Conservation (phyloP, 2,113 vertebrate species). For the Syngnathus floridae region DNA sequence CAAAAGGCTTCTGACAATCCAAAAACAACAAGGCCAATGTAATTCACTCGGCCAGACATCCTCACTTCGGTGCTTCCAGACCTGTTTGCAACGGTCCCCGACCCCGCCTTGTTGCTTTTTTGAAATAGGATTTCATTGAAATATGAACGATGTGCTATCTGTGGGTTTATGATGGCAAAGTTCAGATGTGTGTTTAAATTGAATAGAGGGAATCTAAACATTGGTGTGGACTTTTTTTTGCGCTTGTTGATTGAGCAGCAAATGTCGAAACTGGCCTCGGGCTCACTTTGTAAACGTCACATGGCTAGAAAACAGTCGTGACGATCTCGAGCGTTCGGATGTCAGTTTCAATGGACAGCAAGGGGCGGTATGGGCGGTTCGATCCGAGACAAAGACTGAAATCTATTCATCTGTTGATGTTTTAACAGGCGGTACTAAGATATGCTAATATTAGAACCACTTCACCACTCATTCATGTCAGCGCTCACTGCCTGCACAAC, state of each 20-base stretch:
- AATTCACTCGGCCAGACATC: constrained; percentile 59
- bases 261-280: too few relatives aligned
- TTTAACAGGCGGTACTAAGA: neutral
- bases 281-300: too few relatives aligned
- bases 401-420: constrained; percentile 4
- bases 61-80: constrained; percentile 57
- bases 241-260: too few relatives aligned
- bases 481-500: constrained; percentile 15
- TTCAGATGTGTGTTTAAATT: neutral
- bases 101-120: constrained; percentile 15
- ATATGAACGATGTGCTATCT: constrained; percentile 5
- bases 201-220: too few relatives aligned
- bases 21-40: constrained; percentile 67
- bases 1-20: constrained; percentile 58
- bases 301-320: too few relatives aligned
- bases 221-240: too few relatives aligned
- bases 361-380: neutral
- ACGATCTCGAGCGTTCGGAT: too few relatives aligned
- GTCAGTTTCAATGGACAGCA: too few relatives aligned
- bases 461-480: constrained; percentile 26
- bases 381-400: constrained; percentile 2
- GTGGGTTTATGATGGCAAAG: neutral
- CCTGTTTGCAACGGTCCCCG: constrained; percentile 42
- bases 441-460: constrained; percentile 42
- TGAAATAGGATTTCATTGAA: constrained; percentile 29